phyloP scores from a whole-genome alignment of 2,797 vertebrate species.

The Cynodonichthys magdalenae region DNA sequence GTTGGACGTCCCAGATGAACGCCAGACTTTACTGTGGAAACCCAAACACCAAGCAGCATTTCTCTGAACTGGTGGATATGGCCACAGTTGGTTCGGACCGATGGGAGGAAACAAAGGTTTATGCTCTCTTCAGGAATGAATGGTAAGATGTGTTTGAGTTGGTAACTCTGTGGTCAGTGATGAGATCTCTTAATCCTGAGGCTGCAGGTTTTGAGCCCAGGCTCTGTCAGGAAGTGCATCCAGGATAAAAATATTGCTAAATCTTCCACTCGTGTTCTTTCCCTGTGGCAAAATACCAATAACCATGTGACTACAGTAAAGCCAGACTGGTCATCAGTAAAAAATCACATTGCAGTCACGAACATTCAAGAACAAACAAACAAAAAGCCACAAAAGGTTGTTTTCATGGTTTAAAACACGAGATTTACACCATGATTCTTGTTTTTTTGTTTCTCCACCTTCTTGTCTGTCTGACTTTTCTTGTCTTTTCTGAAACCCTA shows the following conservation, averaged over 20 bases:
- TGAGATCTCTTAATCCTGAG: too few species aligned
- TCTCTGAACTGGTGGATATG: conserved; percentile 71
- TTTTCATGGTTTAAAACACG: neutral
- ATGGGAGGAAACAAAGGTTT: conserved; percentile 67
- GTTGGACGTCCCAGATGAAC: conserved; percentile 79
- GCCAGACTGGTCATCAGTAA: neutral
- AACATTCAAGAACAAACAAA: neutral
- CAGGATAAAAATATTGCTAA: too few species aligned
- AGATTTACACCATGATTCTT: too few species aligned
- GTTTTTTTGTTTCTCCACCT: too few species aligned
- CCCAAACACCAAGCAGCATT: conserved; percentile 17
- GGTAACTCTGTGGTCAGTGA: too few species aligned
- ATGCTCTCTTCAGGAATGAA: conserved; percentile 79
- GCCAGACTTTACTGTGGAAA: conserved; percentile 76
- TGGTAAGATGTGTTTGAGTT: conserved; percentile 63
- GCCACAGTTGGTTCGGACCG: conserved; percentile 30
- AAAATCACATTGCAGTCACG: neutral
- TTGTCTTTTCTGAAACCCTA: neutral
- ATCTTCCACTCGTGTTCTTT: too few species aligned
- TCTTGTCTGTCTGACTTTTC: neutral
- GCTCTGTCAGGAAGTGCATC: too few species aligned
- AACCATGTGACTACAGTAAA: too few species aligned
- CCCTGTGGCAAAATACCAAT: too few species aligned
- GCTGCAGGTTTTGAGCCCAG: too few species aligned
- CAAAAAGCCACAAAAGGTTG: neutral